Base-by-base conservation (phyloP, 2,797 vertebrate species). In the Gymnothorax reevesii region DNA sequence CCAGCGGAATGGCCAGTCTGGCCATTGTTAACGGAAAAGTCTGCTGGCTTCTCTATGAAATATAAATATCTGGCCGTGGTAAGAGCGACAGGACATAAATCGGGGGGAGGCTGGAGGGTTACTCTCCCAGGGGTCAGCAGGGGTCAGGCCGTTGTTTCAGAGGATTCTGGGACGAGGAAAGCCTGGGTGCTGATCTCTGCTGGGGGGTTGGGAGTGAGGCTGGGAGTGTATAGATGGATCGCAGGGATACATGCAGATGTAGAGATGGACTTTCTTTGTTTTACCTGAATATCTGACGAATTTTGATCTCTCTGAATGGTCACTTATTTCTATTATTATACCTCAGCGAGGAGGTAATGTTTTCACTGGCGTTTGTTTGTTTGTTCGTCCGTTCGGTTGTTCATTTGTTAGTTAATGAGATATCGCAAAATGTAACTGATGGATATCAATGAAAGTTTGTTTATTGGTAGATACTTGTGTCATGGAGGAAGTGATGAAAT, bases 11-110 rank as follows among this genome's bases (percentile, higher is more conserved):
- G 94, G 94, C 90, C 83, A 87, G 94, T 93, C 88, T 91, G 57
- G 88, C 93, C 93, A 96, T 98, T 98, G 96, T 98, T 96, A 96
- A 95, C 94, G 2, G 91, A 91, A 94, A 95, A 94, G 91, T 94
- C 91, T 0, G 89, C 93, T 93, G 94, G 95, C 96, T 94, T 95
- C 27, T 27, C 94, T 97, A 97, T 97, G 95, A 97, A 98, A 98
- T 97, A 96, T 96, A 97, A 97, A 96, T 97, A 97, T 97, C 97
- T 91, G 88, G 95, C 96, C 95, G 94, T 95, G 96, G 96, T 95
- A 97, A 97, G 98, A 97, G 96, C 96, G 96, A 97, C 96, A 96
- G 95, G 96, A 97, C 97, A 97, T 98, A 98, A 99, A 99, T 99
- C 98, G 98, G 96, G 97, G 92, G 92, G 95, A 97, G 97, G 93